A percentile compares a stretch with the other conserved stretches of the same genome.
Evolutionary conservation across 1,140 invertebrate species (phyloP).

Genomic region (Phenacoccus solenopsis): DNA sequence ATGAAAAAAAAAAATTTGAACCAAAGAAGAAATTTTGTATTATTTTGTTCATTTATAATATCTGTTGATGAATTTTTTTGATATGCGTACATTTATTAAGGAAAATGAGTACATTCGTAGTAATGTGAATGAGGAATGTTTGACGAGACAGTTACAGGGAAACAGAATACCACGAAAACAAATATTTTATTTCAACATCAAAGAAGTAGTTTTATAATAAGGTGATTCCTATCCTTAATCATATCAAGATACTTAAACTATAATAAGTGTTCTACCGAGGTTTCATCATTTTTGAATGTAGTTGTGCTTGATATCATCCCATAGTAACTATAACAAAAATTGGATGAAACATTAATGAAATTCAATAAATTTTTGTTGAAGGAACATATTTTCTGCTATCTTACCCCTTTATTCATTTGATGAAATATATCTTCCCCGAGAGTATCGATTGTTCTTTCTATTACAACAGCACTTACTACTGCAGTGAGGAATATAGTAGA

Average conservation of each 20-base stretch:
- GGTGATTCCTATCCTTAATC: background rate
- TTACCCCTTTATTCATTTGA: background rate
- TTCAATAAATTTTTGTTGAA: background rate
- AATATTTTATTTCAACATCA: no score
- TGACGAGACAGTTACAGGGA: no score
- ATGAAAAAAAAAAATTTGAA: no score
- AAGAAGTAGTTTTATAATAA: no score
- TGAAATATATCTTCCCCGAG: background rate
- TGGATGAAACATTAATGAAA: background rate
- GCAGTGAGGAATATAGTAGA: background rate
- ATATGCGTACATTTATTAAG: no score
- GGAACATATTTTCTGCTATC: background rate
- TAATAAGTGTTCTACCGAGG: no score
- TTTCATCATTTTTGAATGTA: background rate
- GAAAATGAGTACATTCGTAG: no score
- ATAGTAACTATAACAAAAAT: background rate
- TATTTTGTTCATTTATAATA: no score
- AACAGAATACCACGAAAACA: no score
- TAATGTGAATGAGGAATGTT: no score
- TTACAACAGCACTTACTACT: background rate
- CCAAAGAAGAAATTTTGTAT: no score
- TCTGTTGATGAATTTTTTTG: no score
- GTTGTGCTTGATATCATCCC: background rate
- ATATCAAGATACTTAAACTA: background rate
- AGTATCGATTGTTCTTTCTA: background rate